Percentiles rank a stretch among this genome's conserved stretches.
Evolutionary conservation across 2,888 invertebrate species (phyloP).

Genomic region (Biston stratarius): DNA sequence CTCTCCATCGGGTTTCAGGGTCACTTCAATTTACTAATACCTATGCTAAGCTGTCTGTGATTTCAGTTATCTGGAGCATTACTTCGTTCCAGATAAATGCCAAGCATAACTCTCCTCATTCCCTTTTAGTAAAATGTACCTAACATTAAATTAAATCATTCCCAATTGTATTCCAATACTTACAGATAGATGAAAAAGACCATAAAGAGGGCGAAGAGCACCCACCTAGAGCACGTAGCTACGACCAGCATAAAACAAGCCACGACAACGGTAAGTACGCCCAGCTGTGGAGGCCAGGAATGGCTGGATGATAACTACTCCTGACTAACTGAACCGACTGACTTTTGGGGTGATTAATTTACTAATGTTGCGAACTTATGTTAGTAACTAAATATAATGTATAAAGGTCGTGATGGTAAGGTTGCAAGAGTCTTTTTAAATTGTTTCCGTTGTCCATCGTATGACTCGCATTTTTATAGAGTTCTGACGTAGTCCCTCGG

Average conservation of each 20-base stretch:
- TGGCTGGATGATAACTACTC: conserved; percentile 27
- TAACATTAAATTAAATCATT: no score
- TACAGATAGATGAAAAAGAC: conserved; percentile 74
- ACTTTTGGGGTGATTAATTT: background rate
- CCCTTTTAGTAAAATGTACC: no score
- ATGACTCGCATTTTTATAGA: no score
- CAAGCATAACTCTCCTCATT: no score
- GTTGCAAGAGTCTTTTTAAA: no score
- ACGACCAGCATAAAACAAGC: conserved; percentile 81
- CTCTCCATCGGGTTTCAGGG: no score
- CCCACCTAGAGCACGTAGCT: conserved; percentile 79
- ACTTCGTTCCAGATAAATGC: no score
- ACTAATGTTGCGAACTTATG: background rate
- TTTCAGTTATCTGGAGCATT: no score
- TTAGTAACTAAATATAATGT: background rate
- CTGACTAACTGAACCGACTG: conserved; percentile 29
- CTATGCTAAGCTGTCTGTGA: no score
- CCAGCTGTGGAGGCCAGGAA: conserved; percentile 10
- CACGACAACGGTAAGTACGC: conserved; percentile 76
- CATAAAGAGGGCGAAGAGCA: conserved; percentile 70
- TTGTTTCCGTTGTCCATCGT: no score
- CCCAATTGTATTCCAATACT: background rate
- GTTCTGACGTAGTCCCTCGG: no score
- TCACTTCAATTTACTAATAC: no score
- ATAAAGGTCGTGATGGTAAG: background rate